Percentiles rank a stretch among this genome's conserved stretches.
Conservation (phyloP, 2,888 invertebrate species). For the Macaria notata region DNA sequence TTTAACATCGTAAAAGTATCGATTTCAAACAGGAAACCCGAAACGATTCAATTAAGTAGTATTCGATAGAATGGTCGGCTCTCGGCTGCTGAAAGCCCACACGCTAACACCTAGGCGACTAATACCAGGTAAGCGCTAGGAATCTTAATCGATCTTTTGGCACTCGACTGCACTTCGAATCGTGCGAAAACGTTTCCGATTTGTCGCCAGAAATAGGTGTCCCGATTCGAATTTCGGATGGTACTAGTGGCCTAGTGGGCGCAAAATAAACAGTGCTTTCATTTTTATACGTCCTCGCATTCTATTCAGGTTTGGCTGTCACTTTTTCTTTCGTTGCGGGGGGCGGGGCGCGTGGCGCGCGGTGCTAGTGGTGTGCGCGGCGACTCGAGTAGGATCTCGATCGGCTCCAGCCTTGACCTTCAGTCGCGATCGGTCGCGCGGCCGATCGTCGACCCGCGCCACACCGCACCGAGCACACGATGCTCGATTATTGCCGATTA, state of each 20-base stretch:
- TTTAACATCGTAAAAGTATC: constrained; percentile 43
- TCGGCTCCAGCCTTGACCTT: constrained; percentile 77
- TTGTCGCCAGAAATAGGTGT: constrained; percentile 30
- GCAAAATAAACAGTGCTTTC: constrained; percentile 67
- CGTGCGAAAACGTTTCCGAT: constrained; percentile 11
- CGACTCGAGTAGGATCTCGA: constrained; percentile 56
- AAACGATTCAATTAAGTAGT: constrained; percentile 49
- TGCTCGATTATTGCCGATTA: constrained; percentile 40
- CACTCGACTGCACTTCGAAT: constrained; percentile 16
- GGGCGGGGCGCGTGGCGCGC: constrained; percentile 7
- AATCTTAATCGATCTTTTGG: constrained; percentile 38
- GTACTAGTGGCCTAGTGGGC: constrained; percentile 37
- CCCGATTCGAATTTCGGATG: constrained; percentile 29
- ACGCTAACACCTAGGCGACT: neutral
- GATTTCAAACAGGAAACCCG: constrained; percentile 32
- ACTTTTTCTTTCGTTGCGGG: constrained; percentile 77
- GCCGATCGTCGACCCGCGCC: constrained; percentile 70
- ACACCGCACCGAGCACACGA: constrained; percentile 41
- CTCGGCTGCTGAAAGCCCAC: constrained; percentile 44
- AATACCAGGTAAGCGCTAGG: constrained; percentile 54
- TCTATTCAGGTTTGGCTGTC: constrained; percentile 79
- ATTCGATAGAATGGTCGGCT: constrained; percentile 43
- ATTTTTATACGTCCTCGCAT: constrained; percentile 79
- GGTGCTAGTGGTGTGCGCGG: constrained; percentile 40
- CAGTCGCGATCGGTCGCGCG: constrained; percentile 72